phyloP scores from a whole-genome alignment of 1,140 invertebrate genomes.

The Subanguina moxae region DNA sequence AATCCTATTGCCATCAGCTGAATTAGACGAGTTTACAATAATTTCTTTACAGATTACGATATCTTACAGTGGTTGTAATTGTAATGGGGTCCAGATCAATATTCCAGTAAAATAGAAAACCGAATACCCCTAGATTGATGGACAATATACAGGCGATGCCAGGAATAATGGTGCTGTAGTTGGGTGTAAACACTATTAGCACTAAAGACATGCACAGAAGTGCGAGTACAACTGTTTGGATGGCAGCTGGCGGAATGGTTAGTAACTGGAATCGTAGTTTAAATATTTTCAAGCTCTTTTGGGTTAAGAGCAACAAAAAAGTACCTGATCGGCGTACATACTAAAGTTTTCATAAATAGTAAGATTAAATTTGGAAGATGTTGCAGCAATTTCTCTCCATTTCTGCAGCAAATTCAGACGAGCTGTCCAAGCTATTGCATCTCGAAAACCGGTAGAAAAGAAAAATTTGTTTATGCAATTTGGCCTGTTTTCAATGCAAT shows the following conservation, averaged over 20 bases:
- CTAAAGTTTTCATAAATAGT: slow-evolving; percentile 58
- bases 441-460: slow-evolving; percentile 56
- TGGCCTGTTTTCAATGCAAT: slow-evolving; percentile 52
- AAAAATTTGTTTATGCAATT: slow-evolving; percentile 57
- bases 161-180: slow-evolving; percentile 59
- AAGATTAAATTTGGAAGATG: slow-evolving; percentile 52
- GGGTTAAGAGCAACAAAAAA: background rate
- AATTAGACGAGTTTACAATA: background rate
- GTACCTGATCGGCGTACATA: slow-evolving; percentile 59
- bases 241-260: background rate
- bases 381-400: slow-evolving; percentile 48
- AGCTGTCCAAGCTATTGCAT: slow-evolving; percentile 54
- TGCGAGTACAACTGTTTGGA: slow-evolving; percentile 61
- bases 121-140: slow-evolving; percentile 61
- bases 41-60: background rate
- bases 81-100: slow-evolving; percentile 63
- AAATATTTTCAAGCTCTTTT: too few species aligned
- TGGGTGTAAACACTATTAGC: slow-evolving; percentile 61
- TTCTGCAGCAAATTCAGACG: slow-evolving; percentile 50
- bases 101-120: slow-evolving; percentile 60
- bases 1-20: slow-evolving; percentile 62
- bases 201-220: slow-evolving; percentile 61
- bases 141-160: slow-evolving; percentile 59
- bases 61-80: slow-evolving; percentile 58
- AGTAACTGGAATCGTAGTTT: background rate